phyloP scores from a whole-genome alignment of 2,888 invertebrate species.

The Tiliacea citrago region DNA sequence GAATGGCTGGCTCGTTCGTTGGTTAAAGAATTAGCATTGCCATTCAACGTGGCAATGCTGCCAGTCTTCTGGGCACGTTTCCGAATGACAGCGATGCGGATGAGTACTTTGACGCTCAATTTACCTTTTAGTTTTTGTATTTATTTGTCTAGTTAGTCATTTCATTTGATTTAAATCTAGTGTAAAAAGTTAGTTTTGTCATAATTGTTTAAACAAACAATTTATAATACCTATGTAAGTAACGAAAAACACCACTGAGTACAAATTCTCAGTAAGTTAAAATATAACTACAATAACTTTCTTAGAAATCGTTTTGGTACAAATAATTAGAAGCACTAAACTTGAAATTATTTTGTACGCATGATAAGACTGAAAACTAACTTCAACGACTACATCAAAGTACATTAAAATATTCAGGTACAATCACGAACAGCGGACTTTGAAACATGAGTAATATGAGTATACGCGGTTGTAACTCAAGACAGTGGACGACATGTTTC shows the following conservation, averaged over 20 bases:
- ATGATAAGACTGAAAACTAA: conserved; percentile 29
- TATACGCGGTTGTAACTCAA: conserved; percentile 47
- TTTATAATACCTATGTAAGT: not conserved
- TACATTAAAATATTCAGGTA: conserved; percentile 60
- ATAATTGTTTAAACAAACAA: not conserved
- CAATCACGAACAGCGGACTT: conserved; percentile 53
- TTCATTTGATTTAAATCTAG: no score
- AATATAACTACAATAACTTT: not conserved
- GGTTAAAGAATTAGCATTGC: not conserved
- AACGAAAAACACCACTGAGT: not conserved
- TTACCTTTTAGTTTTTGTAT: no score
- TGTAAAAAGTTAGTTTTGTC: no score
- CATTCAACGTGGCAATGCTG: not conserved
- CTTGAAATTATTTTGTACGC: conserved; percentile 17
- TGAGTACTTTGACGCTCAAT: no score
- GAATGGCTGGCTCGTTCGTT: not conserved
- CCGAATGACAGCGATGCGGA: no score
- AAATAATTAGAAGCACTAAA: conserved; percentile 6
- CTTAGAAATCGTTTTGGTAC: not conserved
- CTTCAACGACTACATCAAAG: conserved; percentile 47
- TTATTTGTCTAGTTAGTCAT: no score
- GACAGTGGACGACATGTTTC: conserved; percentile 32
- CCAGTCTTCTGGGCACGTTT: not conserved
- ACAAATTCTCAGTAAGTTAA: not conserved
- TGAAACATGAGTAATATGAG: conserved; percentile 57